A percentile compares a stretch with the other conserved stretches of the same genome.
Conservation (phyloP, 2,888 invertebrate genomes). For the Hirtodrosophila alboralis region DNA sequence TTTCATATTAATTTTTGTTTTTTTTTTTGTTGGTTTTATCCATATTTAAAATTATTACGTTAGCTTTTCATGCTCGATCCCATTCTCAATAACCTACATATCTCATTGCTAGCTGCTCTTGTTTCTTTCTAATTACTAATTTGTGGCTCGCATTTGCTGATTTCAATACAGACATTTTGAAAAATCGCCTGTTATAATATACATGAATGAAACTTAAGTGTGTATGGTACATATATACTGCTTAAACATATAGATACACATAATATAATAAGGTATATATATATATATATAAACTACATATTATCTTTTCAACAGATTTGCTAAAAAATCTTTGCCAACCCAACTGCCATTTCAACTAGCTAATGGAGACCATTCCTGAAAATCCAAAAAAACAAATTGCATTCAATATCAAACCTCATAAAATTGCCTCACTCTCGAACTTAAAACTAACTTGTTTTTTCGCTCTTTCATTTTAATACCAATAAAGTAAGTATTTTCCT, state of each 20-base stretch:
- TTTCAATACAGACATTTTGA: constrained; percentile 53
- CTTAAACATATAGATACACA: constrained; percentile 28
- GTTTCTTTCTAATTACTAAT: constrained; percentile 42
- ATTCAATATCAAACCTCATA: constrained; percentile 40
- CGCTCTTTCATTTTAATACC: constrained; percentile 25
- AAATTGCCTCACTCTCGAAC: constrained; percentile 16
- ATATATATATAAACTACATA: constrained; percentile 42
- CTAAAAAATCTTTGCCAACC: constrained; percentile 45
- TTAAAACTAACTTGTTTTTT: constrained; percentile 27
- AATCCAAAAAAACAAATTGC: constrained; percentile 25
- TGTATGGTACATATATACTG: constrained; percentile 9
- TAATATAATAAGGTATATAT: constrained; percentile 18
- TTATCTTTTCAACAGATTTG: constrained; percentile 51
- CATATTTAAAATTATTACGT: constrained; percentile 38
- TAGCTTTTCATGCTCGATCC: constrained; percentile 14
- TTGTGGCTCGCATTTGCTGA: constrained; percentile 77
- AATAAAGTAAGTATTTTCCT: constrained; percentile 51
- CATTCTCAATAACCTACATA: constrained; percentile 42
- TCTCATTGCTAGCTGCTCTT: constrained; percentile 23
- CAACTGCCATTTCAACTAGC: constrained; percentile 49
- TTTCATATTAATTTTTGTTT: constrained; percentile 19
- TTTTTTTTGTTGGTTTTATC: too few species aligned
- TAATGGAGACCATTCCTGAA: constrained; percentile 29
- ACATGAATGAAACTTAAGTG: constrained; percentile 44
- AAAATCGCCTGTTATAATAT: constrained; percentile 40